These are phyloP conservation scores for Indicator indicator DNA, from an alignment of 2,113 vertebrate species.

Conservation along the genomic window DNA sequence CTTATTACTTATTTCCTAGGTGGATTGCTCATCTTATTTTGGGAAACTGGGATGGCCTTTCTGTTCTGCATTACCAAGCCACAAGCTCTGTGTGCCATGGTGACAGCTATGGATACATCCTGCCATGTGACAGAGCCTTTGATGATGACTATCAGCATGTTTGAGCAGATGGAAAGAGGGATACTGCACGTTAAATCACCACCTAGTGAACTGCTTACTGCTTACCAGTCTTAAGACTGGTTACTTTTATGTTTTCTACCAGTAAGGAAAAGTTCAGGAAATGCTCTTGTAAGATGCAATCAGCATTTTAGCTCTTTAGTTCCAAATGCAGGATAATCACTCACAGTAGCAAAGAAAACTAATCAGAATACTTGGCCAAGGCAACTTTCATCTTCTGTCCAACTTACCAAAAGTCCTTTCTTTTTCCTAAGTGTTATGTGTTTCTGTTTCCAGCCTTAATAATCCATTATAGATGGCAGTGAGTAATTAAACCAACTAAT, in stretches of 20 bases:
- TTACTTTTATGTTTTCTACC: neutral
- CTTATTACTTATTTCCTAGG: neutral
- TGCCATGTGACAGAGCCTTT: neutral
- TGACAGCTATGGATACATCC: neutral
- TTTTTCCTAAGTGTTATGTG: neutral
- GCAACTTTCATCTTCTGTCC: neutral
- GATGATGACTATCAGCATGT: neutral
- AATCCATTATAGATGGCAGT: slow-evolving; percentile 70
- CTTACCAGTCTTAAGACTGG: too few species aligned
- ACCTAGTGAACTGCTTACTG: neutral
- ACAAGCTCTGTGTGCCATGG: neutral
- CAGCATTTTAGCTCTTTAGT: neutral
- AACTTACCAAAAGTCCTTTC: slow-evolving; percentile 40
- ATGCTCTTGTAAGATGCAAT: neutral
- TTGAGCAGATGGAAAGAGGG: neutral
- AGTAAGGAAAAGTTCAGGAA: neutral
- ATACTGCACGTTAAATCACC: neutral
- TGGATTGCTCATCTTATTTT: neutral
- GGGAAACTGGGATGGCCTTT: neutral
- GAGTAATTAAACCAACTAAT: slow-evolving; percentile 80
- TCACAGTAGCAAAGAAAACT: neutral
- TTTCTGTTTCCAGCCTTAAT: slow-evolving; percentile 64
- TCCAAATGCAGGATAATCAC: neutral
- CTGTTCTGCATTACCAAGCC: neutral
- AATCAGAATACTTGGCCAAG: neutral